These are phyloP conservation scores for Hymenochirus boettgeri DNA, from an alignment of 2,113 vertebrate genomes.

Conservation along the genomic window DNA sequence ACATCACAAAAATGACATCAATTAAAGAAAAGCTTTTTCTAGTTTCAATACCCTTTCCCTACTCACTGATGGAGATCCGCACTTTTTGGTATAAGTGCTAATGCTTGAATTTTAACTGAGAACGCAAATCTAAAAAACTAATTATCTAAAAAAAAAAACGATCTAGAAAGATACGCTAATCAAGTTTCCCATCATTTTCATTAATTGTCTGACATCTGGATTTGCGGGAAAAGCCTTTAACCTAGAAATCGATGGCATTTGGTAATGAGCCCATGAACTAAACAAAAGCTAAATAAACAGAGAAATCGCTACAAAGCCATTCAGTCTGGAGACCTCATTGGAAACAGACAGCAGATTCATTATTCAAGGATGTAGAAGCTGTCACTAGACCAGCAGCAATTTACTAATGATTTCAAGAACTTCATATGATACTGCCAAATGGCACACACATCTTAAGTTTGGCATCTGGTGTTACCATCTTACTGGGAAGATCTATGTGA, in stretches of 20 bases:
- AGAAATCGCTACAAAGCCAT: conserved; percentile 51
- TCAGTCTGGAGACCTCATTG: conserved; percentile 50
- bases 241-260: conserved; percentile 48
- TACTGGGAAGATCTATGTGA: too few species aligned
- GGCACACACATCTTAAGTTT: fast-evolving
- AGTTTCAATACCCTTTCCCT: too few species aligned
- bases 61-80: too few species aligned
- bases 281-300: conserved; percentile 55
- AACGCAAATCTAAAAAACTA: too few species aligned
- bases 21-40: too few species aligned
- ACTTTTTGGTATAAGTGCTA: too few species aligned
- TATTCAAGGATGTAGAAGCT: conserved; percentile 48
- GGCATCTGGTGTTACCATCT: too few species aligned
- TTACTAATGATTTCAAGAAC: conserved; percentile 36
- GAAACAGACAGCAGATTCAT: conserved; percentile 54
- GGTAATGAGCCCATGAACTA: conserved; percentile 50
- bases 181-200: conserved; percentile 11
- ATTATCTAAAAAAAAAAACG: too few species aligned
- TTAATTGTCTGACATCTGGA: conserved; percentile 33
- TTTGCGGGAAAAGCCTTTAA: conserved; percentile 43
- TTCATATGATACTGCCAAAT: neutral
- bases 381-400: conserved; percentile 41
- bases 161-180: neutral
- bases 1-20: too few species aligned
- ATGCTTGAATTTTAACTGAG: too few species aligned